Evolutionary conservation across 1,140 invertebrate species (phyloP).

Genomic region (Cherax quadricarinatus): DNA sequence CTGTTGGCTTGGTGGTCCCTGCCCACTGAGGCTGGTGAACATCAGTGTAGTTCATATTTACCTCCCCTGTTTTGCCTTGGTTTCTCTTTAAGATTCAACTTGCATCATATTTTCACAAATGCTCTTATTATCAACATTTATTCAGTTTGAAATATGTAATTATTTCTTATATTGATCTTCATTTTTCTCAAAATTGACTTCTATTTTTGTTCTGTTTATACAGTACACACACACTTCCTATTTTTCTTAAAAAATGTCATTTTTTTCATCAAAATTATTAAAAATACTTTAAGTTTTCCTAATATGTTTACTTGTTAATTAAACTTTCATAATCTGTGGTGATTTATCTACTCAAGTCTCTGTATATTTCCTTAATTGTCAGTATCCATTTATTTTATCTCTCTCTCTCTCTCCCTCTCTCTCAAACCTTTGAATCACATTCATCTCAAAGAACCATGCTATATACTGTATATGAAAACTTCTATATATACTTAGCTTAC

Average conservation of each 20-base stretch:
- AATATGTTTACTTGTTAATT: background rate
- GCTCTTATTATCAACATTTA: background rate
- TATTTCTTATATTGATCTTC: no score
- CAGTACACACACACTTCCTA: no score
- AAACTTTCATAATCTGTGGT: background rate
- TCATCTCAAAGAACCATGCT: no score
- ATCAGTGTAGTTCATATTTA: conserved; percentile 35
- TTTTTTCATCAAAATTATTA: background rate
- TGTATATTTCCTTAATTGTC: background rate
- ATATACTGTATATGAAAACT: no score
- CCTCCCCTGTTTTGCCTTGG: background rate
- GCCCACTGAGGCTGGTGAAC: conserved; percentile 51
- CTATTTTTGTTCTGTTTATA: no score
- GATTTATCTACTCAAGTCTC: background rate
- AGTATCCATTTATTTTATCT: no score
- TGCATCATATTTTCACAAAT: background rate
- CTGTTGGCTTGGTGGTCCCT: conserved; percentile 63
- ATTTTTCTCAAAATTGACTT: no score
- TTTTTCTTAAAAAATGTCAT: no score
- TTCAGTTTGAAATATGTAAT: background rate
- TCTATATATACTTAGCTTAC: no score
- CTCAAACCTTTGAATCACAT: no score
- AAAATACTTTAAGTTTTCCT: background rate
- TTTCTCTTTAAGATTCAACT: background rate
- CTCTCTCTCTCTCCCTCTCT: no score